Evolutionary conservation across 2,888 invertebrate genomes (phyloP), one percentile per base, ranked within the genome.

Genomic region (Trilocha varians): DNA sequence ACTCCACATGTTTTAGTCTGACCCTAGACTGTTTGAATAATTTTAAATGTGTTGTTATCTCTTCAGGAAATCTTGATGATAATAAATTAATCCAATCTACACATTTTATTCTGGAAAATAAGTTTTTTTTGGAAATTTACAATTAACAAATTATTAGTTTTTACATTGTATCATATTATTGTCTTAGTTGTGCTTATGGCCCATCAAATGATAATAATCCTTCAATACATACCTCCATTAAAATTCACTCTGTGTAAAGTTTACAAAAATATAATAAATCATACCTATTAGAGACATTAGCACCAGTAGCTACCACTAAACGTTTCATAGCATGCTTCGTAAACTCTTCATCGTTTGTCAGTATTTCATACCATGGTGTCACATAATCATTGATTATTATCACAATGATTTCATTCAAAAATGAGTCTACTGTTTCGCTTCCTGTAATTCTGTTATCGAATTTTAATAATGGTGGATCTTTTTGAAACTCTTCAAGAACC

Each of bases 31-130:
- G 91, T 54, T 96, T 90, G 69, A 93, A 97, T 15, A 97, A 79
- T 50, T 95, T 89, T 51, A 97, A 88, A 79, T 97, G 97, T 16
- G 93, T 92, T 1, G 96, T 96, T 49, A 95, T 90, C 77, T 97
- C 96, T 74, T 97, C 97, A 1, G 97, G 95, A 45, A 97, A 87
- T 48, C 91, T 88, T 25, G 94, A 94, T 14, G 97, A 96, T 45
- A 97, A 87, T 59, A 94, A 93, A 32, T 94, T 92, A 57, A 95
- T 92, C 95, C 97, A 96, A 73, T 97, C 95, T 11, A 96, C 92
- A 65, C 93, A 91, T 87, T 95, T 95, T 36, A 94, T 70, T 61
- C 85, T 85, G 58, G 37, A 71, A 70, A 14, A 35, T 25, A n/a
- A n/a, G n/a, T n/a, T n/a, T n/a, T n/a, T n/a, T n/a, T n/a, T n/a